Percentiles rank a stretch among this genome's conserved stretches.
Evolutionary conservation across 2,797 vertebrate genomes (phyloP).

Genomic region (Pipistrellus nathusii): DNA sequence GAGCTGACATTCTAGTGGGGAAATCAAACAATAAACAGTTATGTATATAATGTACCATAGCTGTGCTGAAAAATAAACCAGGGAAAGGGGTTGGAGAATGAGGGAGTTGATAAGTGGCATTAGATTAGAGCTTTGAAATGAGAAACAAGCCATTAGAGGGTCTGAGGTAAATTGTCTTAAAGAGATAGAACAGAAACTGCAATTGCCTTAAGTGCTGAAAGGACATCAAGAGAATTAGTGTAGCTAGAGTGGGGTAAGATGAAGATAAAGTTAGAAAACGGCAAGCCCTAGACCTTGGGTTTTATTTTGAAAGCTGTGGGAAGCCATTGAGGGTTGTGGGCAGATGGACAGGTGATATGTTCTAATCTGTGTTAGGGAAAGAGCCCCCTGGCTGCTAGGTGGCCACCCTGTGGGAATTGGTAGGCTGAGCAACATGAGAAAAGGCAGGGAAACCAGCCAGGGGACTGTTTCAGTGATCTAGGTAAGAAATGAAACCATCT

Average conservation of each 20-base stretch:
- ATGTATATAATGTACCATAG: accelerated
- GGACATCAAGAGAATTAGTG: background rate
- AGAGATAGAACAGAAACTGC: background rate
- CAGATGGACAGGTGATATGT: background rate
- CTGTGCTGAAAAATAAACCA: background rate
- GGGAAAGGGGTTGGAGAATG: background rate
- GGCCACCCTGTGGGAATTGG: background rate
- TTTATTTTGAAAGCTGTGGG: background rate
- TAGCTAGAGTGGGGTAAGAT: too few relatives aligned
- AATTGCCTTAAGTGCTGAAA: background rate
- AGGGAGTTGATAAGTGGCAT: background rate
- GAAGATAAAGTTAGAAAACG: background rate
- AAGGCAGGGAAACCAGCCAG: too few relatives aligned
- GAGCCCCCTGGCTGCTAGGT: background rate
- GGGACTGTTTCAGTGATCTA: background rate
- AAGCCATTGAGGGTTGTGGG: background rate
- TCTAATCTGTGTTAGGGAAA: background rate
- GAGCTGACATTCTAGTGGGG: background rate
- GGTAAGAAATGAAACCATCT: background rate
- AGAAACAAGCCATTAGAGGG: background rate
- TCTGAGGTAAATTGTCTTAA: background rate
- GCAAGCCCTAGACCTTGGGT: background rate
- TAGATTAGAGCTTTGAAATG: background rate
- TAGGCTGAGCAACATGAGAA: background rate
- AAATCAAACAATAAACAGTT: background rate